Conservation (phyloP, 2,797 vertebrate species). For the Champsocephalus esox region DNA sequence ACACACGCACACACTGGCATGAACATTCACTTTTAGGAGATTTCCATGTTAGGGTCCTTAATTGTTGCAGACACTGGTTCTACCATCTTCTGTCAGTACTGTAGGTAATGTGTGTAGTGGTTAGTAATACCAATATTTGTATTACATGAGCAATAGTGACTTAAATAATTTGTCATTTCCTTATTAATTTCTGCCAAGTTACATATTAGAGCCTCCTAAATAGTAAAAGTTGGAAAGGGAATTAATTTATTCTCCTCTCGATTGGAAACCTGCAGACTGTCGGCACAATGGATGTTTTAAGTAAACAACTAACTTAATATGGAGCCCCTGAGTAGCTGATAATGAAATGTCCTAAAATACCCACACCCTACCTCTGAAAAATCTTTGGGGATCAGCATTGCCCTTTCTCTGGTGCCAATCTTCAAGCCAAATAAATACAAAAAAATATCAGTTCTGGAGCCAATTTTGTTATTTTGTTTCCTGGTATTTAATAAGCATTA, state of each 20-base stretch:
- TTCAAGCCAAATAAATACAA: not conserved
- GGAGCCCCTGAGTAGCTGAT: too few relatives aligned
- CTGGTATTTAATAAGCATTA: conserved; percentile 29
- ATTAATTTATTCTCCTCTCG: too few relatives aligned
- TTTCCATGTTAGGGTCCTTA: not conserved
- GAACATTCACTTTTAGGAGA: not conserved
- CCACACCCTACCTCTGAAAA: not conserved
- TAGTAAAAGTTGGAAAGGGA: not conserved
- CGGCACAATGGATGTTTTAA: not conserved
- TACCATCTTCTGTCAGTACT: not conserved
- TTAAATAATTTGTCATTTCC: not conserved
- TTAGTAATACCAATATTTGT: not conserved
- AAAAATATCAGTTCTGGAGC: not conserved
- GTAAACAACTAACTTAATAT: too few relatives aligned
- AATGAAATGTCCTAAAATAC: not conserved
- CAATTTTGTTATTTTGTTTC: conserved; percentile 4
- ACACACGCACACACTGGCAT: not conserved
- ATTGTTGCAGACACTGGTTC: not conserved
- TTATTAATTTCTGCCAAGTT: not conserved
- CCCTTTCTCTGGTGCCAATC: not conserved
- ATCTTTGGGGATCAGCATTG: not conserved
- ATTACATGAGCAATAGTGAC: not conserved
- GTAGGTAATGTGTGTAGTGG: not conserved
- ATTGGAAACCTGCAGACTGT: too few relatives aligned
- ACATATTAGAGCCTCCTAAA: not conserved